Conservation (phyloP, 1,140 invertebrate species). For the Megathymus violae region DNA sequence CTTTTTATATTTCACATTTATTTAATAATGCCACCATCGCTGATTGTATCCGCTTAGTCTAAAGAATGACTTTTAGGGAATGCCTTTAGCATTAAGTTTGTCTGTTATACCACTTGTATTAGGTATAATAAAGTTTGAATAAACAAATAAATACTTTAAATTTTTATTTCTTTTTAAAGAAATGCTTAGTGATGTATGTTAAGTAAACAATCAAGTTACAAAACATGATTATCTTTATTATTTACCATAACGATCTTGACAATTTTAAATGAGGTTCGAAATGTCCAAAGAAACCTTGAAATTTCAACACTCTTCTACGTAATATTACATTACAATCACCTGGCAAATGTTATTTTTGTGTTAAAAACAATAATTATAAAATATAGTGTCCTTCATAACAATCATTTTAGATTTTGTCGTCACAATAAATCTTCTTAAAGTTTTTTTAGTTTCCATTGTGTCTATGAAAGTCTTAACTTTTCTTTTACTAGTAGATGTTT, state of each 20-base stretch:
- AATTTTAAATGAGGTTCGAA: background rate
- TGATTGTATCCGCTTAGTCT: too few relatives aligned
- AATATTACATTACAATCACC: background rate
- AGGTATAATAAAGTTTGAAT: too few relatives aligned
- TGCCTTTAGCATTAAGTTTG: too few relatives aligned
- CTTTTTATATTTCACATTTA: too few relatives aligned
- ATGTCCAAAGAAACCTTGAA: conserved; percentile 1
- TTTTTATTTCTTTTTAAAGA: too few relatives aligned
- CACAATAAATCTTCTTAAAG: background rate
- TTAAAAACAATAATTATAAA: background rate
- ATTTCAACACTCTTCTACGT: background rate
- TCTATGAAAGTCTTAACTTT: too few relatives aligned
- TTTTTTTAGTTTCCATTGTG: background rate
- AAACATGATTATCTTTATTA: background rate
- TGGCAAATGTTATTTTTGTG: background rate
- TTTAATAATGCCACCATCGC: too few relatives aligned
- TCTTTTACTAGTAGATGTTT: too few relatives aligned
- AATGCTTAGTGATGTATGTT: too few relatives aligned
- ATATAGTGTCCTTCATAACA: background rate
- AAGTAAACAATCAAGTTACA: background rate
- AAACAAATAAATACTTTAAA: too few relatives aligned
- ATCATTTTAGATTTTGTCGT: background rate
- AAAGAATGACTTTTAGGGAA: too few relatives aligned
- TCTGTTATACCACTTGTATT: too few relatives aligned
- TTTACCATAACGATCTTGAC: background rate